Base-by-base conservation (phyloP, 2,888 invertebrate genomes). In the Esperia sulphurella region DNA sequence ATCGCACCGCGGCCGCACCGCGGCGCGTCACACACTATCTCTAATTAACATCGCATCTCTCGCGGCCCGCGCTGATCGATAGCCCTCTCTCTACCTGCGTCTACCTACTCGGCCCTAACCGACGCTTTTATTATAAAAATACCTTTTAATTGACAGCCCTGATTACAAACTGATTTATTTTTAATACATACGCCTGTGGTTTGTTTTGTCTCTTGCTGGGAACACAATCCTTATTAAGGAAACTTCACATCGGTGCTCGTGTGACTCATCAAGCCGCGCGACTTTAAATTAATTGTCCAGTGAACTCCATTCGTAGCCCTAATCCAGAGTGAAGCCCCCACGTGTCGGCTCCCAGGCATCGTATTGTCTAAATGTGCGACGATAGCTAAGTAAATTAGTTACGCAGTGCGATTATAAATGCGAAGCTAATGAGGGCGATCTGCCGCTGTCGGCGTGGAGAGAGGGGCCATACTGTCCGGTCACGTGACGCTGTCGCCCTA, bases 31-130 rank as follows among this genome's bases (percentile, higher is more conserved):
- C 30, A 30, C 33, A 9, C 67, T 81, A 81, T 82, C 82, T 81
- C 69, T 81, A 79, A 81, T 79, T 75, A 81, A 72, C 74, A 81
- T 81, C 82, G 71, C 56, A 37, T 53, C 52, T 4, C 13, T n/a
- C n/a, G n/a, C n/a, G n/a, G n/a, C 33, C 33, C 33, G 40, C 57
- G 41, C 65, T 74, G 75, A 74, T 75, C 74, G 75, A 74, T 75
- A 56, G 63, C 60, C 52, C 48, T 43, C 48, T n/a, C 46, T 49
- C 55, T 13, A 21, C 45, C 51, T 45, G 51, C 47, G 50, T 46
- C 30, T 38, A 43, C 29, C 48, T 9, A n/a, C 38, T 46, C 39
- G 52, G 40, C 48, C 45, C 21, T 38, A 39, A 28, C 39, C 38
- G 44, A 48, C 52, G 47, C 54, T 63, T 63, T 63, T 62, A 65